A percentile compares a stretch with the other conserved stretches of the same genome.
phyloP scores from a whole-genome alignment of 2,797 vertebrate genomes.

The Malacoctenus gilli region DNA sequence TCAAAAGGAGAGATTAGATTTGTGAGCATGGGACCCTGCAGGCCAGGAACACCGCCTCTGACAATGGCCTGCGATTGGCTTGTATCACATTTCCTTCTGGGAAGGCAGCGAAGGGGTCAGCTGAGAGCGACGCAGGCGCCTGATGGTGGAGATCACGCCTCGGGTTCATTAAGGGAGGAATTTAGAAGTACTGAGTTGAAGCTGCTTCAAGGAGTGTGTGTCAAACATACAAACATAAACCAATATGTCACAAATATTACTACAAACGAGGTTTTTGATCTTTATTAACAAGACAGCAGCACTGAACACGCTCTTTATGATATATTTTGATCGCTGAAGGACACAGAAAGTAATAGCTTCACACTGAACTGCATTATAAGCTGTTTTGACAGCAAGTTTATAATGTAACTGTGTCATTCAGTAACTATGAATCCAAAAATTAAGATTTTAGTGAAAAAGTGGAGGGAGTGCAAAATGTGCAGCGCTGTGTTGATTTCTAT shows the following conservation, averaged over 20 bases:
- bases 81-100: constrained; percentile 33
- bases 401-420: too few species aligned
- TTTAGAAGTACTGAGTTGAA: too few species aligned
- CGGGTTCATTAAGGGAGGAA: neutral
- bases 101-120: constrained; percentile 27
- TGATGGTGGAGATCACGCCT: constrained; percentile 15
- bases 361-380: too few species aligned
- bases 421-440: too few species aligned
- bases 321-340: too few species aligned
- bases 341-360: too few species aligned
- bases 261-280: too few species aligned
- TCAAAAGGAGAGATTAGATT: constrained; percentile 78
- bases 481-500: neutral
- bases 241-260: too few species aligned
- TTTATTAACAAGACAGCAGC: neutral
- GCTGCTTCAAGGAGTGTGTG: too few species aligned
- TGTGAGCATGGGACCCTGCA: constrained; percentile 58
- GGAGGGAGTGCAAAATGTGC: neutral
- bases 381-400: too few species aligned
- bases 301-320: constrained; percentile 3
- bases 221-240: too few species aligned
- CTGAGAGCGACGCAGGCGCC: constrained; percentile 36
- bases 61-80: constrained; percentile 61
- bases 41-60: constrained; percentile 59
- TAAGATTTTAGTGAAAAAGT: neutral